phyloP scores from a whole-genome alignment of 1,140 invertebrate genomes.

The Homalodisca vitripennis region DNA sequence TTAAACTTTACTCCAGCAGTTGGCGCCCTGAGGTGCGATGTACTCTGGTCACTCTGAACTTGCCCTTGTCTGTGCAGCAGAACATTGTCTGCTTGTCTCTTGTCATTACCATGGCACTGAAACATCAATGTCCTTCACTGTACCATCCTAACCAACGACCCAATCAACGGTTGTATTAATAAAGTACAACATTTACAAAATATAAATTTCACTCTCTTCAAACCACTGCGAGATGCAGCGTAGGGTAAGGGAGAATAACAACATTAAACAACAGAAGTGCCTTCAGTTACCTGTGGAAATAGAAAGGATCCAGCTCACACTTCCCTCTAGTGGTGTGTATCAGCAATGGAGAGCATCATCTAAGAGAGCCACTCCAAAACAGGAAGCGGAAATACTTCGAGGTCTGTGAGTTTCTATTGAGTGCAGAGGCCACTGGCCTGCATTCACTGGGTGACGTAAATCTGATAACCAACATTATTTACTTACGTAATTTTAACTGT shows the following conservation, averaged over 20 bases:
- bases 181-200: too few relatives aligned
- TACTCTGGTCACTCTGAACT: slow-evolving; percentile 58
- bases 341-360: slow-evolving; percentile 69
- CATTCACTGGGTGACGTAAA: slow-evolving; percentile 60
- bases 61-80: slow-evolving; percentile 58
- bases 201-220: too few relatives aligned
- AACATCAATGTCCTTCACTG: too few relatives aligned
- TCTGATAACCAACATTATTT: too few relatives aligned
- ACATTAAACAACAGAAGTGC: too few relatives aligned
- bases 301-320: slow-evolving; percentile 59
- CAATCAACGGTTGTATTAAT: too few relatives aligned
- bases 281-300: slow-evolving; percentile 77
- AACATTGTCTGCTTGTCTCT: slow-evolving; percentile 58
- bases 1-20: slow-evolving; percentile 59
- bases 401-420: slow-evolving; percentile 68
- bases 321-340: slow-evolving; percentile 61
- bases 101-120: slow-evolving; percentile 64
- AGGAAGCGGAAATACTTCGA: slow-evolving; percentile 70
- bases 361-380: slow-evolving; percentile 76
- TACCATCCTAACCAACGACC: too few relatives aligned
- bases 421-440: slow-evolving; percentile 67
- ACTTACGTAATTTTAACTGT: too few relatives aligned
- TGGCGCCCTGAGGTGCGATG: slow-evolving; percentile 51
- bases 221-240: too few relatives aligned
- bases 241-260: too few relatives aligned